Percentiles rank a stretch among this genome's conserved stretches.
phyloP scores from a whole-genome alignment of 2,113 vertebrate genomes.

The Daboia siamensis region DNA sequence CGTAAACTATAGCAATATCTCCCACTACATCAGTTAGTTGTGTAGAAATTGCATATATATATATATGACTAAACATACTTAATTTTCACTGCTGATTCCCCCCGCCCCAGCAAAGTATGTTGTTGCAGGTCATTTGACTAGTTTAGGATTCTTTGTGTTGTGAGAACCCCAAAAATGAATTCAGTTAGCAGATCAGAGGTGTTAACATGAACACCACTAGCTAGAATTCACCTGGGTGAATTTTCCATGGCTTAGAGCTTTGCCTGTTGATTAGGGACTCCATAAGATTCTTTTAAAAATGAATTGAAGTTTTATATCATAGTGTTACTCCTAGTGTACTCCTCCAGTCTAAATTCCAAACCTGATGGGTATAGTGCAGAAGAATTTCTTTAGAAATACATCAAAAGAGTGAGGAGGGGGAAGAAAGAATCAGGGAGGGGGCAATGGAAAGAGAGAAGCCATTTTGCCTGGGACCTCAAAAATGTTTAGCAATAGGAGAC shows the following conservation, averaged over 20 bases:
- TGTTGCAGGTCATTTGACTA: neutral
- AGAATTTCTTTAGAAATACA: neutral
- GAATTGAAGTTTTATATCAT: neutral
- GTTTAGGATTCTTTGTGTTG: neutral
- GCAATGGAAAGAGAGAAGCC: neutral
- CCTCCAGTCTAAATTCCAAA: constrained; percentile 21
- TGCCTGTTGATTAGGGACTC: neutral
- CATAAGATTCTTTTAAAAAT: neutral
- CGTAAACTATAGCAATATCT: neutral
- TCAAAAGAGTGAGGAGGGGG: neutral
- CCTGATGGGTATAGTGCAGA: constrained; percentile 14
- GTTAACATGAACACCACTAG: neutral
- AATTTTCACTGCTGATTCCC: neutral
- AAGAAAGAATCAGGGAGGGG: neutral
- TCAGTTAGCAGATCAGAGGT: neutral
- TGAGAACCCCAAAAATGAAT: neutral
- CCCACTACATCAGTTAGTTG: neutral
- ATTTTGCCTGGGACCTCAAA: neutral
- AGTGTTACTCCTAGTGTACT: neutral
- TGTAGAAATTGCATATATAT: neutral
- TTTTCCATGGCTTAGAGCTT: neutral
- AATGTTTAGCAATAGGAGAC: constrained; percentile 3
- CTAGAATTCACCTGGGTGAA: neutral
- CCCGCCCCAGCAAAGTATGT: neutral
- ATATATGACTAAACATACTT: neutral